Percentiles rank a stretch among this genome's conserved stretches.
phyloP scores from a whole-genome alignment of 2,797 vertebrate genomes.

The Tamandua tetradactyla region DNA sequence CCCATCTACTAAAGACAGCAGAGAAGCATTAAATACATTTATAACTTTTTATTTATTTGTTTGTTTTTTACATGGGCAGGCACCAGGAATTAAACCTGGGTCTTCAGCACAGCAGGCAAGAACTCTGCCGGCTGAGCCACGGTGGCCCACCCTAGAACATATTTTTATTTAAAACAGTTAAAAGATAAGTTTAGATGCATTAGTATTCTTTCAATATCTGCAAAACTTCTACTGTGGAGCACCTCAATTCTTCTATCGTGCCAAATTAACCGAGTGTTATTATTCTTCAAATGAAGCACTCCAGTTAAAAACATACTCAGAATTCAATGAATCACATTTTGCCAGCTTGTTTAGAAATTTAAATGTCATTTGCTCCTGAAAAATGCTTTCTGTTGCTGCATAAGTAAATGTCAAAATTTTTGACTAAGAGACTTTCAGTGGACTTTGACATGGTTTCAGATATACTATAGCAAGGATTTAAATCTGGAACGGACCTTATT shows the following conservation, averaged over 20 bases:
- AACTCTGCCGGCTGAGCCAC: too few species aligned
- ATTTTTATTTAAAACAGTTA: not conserved
- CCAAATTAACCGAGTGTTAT: not conserved
- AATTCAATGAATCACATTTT: not conserved
- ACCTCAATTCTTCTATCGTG: not conserved
- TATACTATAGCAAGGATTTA: not conserved
- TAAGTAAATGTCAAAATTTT: not conserved
- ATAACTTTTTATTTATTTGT: not conserved
- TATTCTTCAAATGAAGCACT: not conserved
- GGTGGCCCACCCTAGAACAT: too few species aligned
- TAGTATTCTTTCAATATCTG: not conserved
- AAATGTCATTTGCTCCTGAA: constrained; percentile 41
- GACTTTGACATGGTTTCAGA: not conserved
- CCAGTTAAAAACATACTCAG: not conserved
- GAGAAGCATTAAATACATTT: not conserved
- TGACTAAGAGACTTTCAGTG: not conserved
- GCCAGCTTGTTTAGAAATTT: constrained; percentile 1
- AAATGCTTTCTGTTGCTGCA: not conserved
- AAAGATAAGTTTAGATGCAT: not conserved
- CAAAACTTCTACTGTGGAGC: not conserved
- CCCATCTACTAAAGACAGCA: not conserved
- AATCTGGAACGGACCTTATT: not conserved
- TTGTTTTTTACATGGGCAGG: too few species aligned
- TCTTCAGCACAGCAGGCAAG: too few species aligned
- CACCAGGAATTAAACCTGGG: too few species aligned